Conservation (phyloP, 1,140 invertebrate species). For the Hetaerina americana region DNA sequence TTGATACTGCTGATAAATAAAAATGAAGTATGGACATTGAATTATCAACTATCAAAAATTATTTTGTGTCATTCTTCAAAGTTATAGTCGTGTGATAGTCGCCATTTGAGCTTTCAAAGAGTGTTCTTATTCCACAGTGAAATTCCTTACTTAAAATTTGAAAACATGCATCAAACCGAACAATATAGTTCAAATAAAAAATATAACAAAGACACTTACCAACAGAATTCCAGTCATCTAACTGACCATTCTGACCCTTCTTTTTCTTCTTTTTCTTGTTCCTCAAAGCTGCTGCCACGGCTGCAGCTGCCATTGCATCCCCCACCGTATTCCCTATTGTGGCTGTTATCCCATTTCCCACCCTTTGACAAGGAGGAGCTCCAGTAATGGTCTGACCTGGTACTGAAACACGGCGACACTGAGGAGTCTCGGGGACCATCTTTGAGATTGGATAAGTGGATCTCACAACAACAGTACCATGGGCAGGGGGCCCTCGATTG, state of each 20-base stretch:
- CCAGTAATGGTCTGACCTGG: not conserved
- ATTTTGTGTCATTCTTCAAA: too few species aligned
- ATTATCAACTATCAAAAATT: too few species aligned
- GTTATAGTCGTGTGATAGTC: too few species aligned
- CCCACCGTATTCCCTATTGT: conserved; percentile 17
- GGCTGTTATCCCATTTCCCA: conserved; percentile 15
- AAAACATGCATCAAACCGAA: too few species aligned
- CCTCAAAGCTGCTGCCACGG: conserved; percentile 4
- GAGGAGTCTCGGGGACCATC: not conserved
- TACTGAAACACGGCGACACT: not conserved
- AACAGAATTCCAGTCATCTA: conserved; percentile 40
- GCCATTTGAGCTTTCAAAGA: too few species aligned
- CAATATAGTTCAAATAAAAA: too few species aligned
- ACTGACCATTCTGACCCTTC: conserved; percentile 26
- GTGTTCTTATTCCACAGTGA: too few species aligned
- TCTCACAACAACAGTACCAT: not conserved
- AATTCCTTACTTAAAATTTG: too few species aligned
- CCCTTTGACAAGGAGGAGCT: not conserved
- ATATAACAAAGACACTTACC: conserved; percentile 30
- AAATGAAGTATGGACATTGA: too few species aligned
- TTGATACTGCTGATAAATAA: too few species aligned
- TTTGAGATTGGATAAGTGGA: not conserved
- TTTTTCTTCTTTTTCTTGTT: conserved; percentile 38
- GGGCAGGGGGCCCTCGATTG: conserved; percentile 12
- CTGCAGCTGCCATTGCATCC: conserved; percentile 24